Evolutionary conservation across 2,113 vertebrate genomes (phyloP).

Genomic region (Solea senegalensis): DNA sequence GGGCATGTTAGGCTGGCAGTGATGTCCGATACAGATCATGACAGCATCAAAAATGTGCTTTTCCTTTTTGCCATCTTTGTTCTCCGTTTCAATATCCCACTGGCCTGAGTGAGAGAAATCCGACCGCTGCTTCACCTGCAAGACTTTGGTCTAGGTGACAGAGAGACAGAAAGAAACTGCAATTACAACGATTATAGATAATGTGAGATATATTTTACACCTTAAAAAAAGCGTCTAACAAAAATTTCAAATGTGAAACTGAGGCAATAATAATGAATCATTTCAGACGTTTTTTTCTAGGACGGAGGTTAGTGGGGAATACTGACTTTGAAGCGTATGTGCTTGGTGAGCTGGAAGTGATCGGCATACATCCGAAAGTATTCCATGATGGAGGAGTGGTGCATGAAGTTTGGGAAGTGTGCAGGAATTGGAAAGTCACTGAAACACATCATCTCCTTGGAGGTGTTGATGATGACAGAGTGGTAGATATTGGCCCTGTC

Average conservation of each 20-base stretch:
- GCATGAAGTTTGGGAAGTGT: constrained; percentile 93
- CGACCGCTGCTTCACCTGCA: constrained; percentile 77
- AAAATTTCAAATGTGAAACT: not conserved
- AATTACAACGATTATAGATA: not conserved
- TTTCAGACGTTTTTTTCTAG: not conserved
- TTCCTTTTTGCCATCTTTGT: constrained; percentile 67
- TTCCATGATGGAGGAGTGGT: constrained; percentile 87
- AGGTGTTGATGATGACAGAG: constrained; percentile 92
- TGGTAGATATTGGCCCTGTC: constrained; percentile 90
- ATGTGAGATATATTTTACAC: not conserved
- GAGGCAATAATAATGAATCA: not conserved
- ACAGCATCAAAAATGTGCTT: constrained; percentile 88
- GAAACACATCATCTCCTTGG: constrained; percentile 96
- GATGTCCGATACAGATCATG: constrained; percentile 89
- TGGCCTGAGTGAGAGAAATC: constrained; percentile 87
- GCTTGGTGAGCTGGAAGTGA: constrained; percentile 84
- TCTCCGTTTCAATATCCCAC: constrained; percentile 88
- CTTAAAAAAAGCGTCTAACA: too few relatives aligned
- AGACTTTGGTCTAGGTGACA: constrained; percentile 82
- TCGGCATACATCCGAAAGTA: constrained; percentile 89
- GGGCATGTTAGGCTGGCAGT: constrained; percentile 83
- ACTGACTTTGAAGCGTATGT: constrained; percentile 87
- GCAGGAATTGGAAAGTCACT: constrained; percentile 90
- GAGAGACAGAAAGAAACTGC: not conserved
- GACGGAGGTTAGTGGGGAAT: not conserved